Percentiles rank a stretch among this genome's conserved stretches.
phyloP scores from a whole-genome alignment of 2,113 vertebrate species.

The Echinops telfairi region DNA sequence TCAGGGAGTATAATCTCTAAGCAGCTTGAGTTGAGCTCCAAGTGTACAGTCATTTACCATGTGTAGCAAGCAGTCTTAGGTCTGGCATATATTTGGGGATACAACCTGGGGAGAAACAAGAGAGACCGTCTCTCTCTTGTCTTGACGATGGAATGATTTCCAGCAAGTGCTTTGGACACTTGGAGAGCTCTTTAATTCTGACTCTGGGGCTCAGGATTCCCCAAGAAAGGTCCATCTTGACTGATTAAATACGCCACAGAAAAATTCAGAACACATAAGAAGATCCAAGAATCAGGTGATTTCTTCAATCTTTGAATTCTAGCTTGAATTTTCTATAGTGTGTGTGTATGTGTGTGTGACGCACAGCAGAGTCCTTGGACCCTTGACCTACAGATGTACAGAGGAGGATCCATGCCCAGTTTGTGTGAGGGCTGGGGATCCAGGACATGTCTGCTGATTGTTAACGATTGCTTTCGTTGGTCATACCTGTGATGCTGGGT shows the following conservation, averaged over 20 bases:
- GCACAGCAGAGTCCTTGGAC: neutral
- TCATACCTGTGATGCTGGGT: neutral
- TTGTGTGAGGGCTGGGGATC: neutral
- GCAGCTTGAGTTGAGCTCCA: too few species aligned
- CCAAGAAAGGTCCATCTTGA: slow-evolving; percentile 24
- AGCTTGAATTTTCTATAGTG: neutral
- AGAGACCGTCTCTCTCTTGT: neutral
- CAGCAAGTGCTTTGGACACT: neutral
- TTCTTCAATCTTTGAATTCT: neutral
- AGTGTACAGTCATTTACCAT: too few species aligned
- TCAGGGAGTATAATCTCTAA: too few species aligned
- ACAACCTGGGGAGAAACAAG: too few species aligned
- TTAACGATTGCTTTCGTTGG: neutral
- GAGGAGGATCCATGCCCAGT: neutral
- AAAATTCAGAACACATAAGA: slow-evolving; percentile 69
- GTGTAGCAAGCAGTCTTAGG: too few species aligned
- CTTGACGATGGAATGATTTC: slow-evolving; percentile 3
- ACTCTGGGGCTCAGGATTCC: neutral
- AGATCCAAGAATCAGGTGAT: neutral
- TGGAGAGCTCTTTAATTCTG: slow-evolving; percentile 1
- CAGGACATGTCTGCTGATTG: neutral
- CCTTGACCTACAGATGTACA: neutral
- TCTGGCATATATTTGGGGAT: too few species aligned
- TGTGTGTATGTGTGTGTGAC: neutral
- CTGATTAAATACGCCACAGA: slow-evolving; percentile 49